These are phyloP conservation scores for Eueremaeus valkanovi DNA, from an alignment of 2,888 invertebrate species.

Conservation along the genomic window DNA sequence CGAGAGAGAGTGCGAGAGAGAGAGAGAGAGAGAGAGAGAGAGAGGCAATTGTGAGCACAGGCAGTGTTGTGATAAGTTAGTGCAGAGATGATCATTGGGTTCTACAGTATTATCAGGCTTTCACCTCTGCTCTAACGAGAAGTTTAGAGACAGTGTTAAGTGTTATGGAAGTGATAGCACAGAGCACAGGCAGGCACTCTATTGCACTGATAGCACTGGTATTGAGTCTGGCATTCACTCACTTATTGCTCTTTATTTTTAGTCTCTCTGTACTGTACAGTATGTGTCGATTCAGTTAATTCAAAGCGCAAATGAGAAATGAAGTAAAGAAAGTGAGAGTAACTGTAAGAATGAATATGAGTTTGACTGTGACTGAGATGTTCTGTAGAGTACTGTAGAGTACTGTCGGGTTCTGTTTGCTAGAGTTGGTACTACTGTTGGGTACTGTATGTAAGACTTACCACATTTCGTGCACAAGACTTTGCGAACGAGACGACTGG, in stretches of 20 bases:
- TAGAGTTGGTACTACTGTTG: too few species aligned
- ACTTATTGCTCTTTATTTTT: conserved; percentile 11
- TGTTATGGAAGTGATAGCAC: not conserved
- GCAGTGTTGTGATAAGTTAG: conserved; percentile 1
- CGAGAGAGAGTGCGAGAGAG: not conserved
- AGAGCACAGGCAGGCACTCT: not conserved
- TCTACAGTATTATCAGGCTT: conserved; percentile 5
- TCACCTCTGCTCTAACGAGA: conserved; percentile 21
- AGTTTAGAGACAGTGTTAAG: not conserved
- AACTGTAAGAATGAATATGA: conserved; percentile 17
- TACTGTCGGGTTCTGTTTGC: too few species aligned
- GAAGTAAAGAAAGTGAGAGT: conserved; percentile 40
- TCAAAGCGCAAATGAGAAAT: not conserved
- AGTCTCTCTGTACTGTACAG: not conserved
- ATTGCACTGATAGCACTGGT: not conserved
- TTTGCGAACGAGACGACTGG: conserved; percentile 42
- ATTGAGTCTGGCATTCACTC: conserved; percentile 4
- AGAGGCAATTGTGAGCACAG: too few species aligned
- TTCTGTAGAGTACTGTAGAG: too few species aligned
- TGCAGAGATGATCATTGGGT: conserved; percentile 21
- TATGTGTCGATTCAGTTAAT: conserved; percentile 3
- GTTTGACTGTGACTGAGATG: conserved; percentile 23
- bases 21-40: not conserved
- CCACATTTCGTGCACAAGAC: conserved; percentile 42
- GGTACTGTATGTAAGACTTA: conserved; percentile 41